Base-by-base conservation (phyloP, 2,888 invertebrate genomes). In the Ceraclea dissimilis region DNA sequence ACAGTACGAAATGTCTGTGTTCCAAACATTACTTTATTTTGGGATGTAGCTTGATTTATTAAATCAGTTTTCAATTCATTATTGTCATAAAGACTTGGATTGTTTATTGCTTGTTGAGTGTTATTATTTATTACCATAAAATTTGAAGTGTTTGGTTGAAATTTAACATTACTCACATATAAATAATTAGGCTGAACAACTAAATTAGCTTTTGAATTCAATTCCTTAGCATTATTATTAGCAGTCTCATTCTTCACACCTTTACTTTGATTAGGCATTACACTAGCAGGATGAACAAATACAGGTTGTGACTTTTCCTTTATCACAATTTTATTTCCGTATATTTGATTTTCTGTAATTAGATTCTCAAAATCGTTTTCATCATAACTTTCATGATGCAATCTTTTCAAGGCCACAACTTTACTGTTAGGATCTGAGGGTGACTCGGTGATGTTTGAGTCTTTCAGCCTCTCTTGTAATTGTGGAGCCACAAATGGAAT, bases 301-400 rank as follows among this genome's bases (percentile, higher is more conserved):
- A 69, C 73, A 22, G 71, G 70, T 66, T 74, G 74, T 54, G 71
- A 71, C 64, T 78, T 78, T 72, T 78, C 76, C 73, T 78, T 78
- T 69, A 78, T 76, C 69, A 78, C 76, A 70, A 78, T 78, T 69
- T 78, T 78, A 63, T 78, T 76, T 62, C 77, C 77, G 65, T 77
- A 78, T 60, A 79, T 79, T 69, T 78, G 77, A 68, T 78, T 79
- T 66, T 78, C 77, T 21, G 78, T 77, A 47, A 78, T 79, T 63
- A 79, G 69, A 67, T 78, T 78, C 64, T 79, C 79, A 65, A 78
- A 79, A 66, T 79, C 78, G 58, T 77, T 75, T 65, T 77, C 76
- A 63, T 78, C 77, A 62, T 72, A 72, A 63, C 75, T 74, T 52
- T 76, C 76, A 59, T 77, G 76, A 62, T 76, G 76, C 59, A 75